Percentiles rank a stretch among this genome's conserved stretches.
phyloP scores from a whole-genome alignment of 2,888 invertebrate species.

The Neocrepidodera transversa region DNA sequence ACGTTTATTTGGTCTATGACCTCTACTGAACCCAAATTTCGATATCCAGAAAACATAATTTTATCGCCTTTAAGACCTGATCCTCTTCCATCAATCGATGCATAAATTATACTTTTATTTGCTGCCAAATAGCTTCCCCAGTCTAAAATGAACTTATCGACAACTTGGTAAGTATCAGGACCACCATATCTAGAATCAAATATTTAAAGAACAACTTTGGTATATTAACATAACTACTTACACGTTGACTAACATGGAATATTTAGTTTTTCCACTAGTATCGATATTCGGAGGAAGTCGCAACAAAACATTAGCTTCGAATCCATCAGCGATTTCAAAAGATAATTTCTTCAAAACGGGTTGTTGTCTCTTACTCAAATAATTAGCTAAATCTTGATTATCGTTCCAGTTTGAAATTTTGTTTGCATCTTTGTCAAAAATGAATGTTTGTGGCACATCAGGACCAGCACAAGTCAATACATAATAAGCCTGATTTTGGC shows the following conservation, averaged over 20 bases:
- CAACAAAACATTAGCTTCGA: conserved; percentile 76
- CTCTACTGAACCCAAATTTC: conserved; percentile 87
- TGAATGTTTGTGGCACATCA: conserved; percentile 74
- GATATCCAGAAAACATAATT: conserved; percentile 82
- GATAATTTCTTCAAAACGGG: conserved; percentile 69
- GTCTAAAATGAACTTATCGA: conserved; percentile 80
- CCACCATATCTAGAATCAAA: conserved; percentile 88
- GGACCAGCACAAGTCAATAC: conserved; percentile 86
- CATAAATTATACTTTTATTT: conserved; percentile 84
- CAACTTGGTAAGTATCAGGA: conserved; percentile 86
- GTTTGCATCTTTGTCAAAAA: conserved; percentile 64
- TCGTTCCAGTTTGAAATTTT: conserved; percentile 69
- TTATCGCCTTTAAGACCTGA: conserved; percentile 85
- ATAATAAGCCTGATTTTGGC: conserved; percentile 71
- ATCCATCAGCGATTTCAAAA: conserved; percentile 71
- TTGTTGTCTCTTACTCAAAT: conserved; percentile 62
- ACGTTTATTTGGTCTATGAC: conserved; percentile 90
- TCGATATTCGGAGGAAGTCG: conserved; percentile 76
- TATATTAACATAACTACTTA: too few relatives aligned
- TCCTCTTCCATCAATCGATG: conserved; percentile 89
- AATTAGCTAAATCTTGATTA: conserved; percentile 65
- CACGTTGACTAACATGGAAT: conserved; percentile 86
- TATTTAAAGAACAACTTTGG: too few relatives aligned
- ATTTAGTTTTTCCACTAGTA: conserved; percentile 71
- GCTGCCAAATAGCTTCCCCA: conserved; percentile 90